Evolutionary conservation across 2,113 vertebrate genomes (phyloP).

Genomic region (Onychorhynchus coronatus): DNA sequence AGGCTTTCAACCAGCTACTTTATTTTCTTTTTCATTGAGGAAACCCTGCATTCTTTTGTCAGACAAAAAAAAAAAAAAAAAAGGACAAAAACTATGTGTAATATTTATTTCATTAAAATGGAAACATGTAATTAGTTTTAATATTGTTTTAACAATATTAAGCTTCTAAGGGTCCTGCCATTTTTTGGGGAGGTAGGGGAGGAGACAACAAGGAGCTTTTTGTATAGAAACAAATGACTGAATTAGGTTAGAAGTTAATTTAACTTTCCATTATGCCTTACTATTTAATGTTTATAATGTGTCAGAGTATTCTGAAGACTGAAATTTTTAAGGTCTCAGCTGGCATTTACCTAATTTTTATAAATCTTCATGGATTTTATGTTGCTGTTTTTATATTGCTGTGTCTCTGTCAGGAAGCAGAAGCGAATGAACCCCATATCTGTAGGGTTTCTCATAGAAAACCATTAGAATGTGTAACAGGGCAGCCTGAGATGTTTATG

Average conservation of each 20-base stretch:
- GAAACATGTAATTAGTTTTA: not conserved
- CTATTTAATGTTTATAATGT: slow-evolving; percentile 1
- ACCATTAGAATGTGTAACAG: not conserved
- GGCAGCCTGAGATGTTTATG: not conserved
- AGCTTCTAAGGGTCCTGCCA: not conserved
- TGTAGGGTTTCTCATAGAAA: not conserved
- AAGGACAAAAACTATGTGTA: not conserved
- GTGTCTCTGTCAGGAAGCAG: not conserved
- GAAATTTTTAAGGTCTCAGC: not conserved
- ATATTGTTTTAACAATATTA: not conserved
- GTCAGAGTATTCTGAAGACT: not conserved
- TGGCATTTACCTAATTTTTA: not conserved
- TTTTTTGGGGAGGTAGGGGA: not conserved
- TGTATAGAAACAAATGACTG: not conserved
- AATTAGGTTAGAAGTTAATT: not conserved
- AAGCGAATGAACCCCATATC: not conserved
- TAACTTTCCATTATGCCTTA: not conserved
- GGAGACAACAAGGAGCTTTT: not conserved
- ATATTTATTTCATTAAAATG: not conserved
- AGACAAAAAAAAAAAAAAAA: not conserved
- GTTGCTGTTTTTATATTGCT: not conserved
- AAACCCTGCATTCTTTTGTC: not conserved
- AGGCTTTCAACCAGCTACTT: not conserved
- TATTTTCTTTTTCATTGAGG: not conserved
- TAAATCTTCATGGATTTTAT: not conserved